Evolutionary conservation across 2,888 invertebrate genomes (phyloP).

Genomic region (Chironomus tentans): DNA sequence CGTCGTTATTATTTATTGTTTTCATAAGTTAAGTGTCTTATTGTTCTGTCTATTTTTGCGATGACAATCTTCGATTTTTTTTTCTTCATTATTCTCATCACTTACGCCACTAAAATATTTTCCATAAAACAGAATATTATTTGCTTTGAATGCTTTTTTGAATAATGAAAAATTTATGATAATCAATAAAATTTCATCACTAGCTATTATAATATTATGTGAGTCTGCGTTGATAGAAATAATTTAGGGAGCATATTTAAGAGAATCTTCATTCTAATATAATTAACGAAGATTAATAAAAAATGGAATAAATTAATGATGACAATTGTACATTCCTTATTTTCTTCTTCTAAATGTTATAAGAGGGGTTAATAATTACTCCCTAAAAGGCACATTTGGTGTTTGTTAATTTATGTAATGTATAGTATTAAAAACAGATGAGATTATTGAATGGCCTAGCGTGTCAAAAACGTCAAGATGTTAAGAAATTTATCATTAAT

Average conservation of each 20-base stretch:
- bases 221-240: neutral
- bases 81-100: too few species aligned
- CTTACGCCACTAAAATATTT: neutral
- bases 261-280: neutral
- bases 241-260: neutral
- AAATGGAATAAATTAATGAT: neutral
- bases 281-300: conserved; percentile 12
- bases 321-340: too few species aligned
- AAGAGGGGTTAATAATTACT: too few species aligned
- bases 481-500: too few species aligned
- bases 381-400: neutral
- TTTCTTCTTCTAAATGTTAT: too few species aligned
- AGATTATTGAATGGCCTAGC: too few species aligned
- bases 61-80: neutral
- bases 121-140: neutral
- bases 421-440: conserved; percentile 9
- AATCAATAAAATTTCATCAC: too few species aligned
- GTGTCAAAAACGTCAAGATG: too few species aligned
- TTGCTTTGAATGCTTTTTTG: neutral
- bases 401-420: conserved; percentile 15
- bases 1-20: neutral
- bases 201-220: too few species aligned
- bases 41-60: neutral
- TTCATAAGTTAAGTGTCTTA: neutral
- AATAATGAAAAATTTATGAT: neutral